These are phyloP conservation scores for Daubentonia madagascariensis DNA, from an alignment of 2,113 vertebrate species.

Conservation along the genomic window DNA sequence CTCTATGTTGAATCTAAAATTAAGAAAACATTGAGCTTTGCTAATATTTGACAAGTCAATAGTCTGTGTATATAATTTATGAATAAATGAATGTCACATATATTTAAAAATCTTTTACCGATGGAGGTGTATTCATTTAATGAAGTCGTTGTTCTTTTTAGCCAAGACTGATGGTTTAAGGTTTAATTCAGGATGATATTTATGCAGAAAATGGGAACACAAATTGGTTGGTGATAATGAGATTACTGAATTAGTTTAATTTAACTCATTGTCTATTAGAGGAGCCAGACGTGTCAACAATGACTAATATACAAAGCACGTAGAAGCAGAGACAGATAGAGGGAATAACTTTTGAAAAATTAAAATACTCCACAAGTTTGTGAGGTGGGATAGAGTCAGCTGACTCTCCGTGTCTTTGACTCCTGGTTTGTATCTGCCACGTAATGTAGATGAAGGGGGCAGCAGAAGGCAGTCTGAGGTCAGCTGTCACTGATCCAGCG, in stretches of 20 bases:
- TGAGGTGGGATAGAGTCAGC: background rate
- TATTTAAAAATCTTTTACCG: background rate
- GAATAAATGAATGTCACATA: background rate
- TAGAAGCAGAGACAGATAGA: background rate
- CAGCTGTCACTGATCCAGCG: background rate
- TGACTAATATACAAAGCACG: background rate
- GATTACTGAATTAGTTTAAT: background rate
- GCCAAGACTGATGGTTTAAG: background rate
- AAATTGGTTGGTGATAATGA: conserved; percentile 18
- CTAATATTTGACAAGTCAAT: background rate
- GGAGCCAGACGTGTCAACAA: background rate
- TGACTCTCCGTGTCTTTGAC: background rate
- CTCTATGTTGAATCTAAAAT: background rate
- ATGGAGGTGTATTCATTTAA: background rate
- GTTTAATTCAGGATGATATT: background rate
- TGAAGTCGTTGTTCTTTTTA: background rate
- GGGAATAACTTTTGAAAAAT: background rate
- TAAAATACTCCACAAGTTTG: background rate
- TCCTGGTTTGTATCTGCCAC: background rate
- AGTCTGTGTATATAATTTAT: background rate
- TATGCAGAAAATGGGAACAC: background rate
- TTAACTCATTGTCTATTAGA: background rate
- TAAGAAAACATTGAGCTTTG: background rate
- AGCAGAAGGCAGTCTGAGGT: background rate
- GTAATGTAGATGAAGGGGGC: background rate